Conservation (phyloP, 1,140 invertebrate species). For the Doryteuthis pealeii region DNA sequence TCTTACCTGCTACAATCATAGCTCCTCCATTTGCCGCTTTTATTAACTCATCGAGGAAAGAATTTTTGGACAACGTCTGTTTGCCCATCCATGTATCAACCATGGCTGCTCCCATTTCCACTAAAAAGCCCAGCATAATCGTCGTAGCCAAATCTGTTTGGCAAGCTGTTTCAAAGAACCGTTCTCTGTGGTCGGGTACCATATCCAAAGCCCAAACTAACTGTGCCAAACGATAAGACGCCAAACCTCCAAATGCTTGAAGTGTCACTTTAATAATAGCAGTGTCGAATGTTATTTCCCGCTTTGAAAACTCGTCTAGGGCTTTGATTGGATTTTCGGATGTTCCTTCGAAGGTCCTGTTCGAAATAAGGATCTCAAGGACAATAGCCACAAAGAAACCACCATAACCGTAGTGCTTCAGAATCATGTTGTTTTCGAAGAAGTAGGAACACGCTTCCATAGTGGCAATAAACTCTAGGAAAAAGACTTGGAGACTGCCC, state of each 20-base stretch:
- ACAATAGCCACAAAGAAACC: constrained; percentile 48
- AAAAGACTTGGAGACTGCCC: constrained; percentile 21
- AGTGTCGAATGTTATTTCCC: constrained; percentile 24
- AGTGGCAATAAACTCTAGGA: constrained; percentile 45
- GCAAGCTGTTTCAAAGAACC: constrained; percentile 43
- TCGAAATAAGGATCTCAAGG: constrained; percentile 42
- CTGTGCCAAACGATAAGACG: constrained; percentile 47
- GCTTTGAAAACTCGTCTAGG: constrained; percentile 31
- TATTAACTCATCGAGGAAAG: constrained; percentile 43
- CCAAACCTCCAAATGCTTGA: constrained; percentile 43
- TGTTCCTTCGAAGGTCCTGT: constrained; percentile 43
- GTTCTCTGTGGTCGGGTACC: constrained; percentile 47
- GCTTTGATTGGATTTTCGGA: constrained; percentile 51
- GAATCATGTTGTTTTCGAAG: constrained; percentile 53
- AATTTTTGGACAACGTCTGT: constrained; percentile 37
- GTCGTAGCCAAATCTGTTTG: constrained; percentile 45
- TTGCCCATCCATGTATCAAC: constrained; percentile 49
- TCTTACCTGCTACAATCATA: constrained; percentile 52
- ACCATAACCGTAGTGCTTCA: constrained; percentile 45
- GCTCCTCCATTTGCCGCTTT: constrained; percentile 43
- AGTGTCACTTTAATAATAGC: constrained; percentile 38
- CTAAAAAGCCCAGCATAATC: constrained; percentile 35
- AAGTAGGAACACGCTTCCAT: constrained; percentile 53
- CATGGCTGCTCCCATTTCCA: constrained; percentile 46
- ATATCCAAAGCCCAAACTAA: constrained; percentile 51